Evolutionary conservation across 2,113 vertebrate genomes (phyloP).

Genomic region (Monarcha castaneiventris): DNA sequence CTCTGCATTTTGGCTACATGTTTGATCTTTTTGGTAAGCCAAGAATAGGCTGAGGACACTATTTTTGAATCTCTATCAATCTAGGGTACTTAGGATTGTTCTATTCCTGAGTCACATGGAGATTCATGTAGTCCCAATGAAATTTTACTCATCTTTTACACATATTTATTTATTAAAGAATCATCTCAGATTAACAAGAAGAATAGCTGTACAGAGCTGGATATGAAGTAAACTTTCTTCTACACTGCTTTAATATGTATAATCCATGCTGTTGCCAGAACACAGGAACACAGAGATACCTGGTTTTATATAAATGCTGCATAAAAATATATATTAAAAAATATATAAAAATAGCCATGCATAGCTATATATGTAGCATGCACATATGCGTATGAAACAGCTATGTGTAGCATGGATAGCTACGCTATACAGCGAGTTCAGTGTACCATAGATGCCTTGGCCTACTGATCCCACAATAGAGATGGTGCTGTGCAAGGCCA

Average conservation of each 20-base stretch:
- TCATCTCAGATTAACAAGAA: not conserved
- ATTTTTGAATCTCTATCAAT: not conserved
- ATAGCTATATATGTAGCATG: not conserved
- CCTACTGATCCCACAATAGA: not conserved
- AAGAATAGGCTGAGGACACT: not conserved
- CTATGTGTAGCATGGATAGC: not conserved
- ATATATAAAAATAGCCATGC: not conserved
- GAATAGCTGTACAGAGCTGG: not conserved
- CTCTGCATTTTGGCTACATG: not conserved
- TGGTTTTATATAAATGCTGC: not conserved
- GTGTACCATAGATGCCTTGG: not conserved
- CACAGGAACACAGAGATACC: not conserved
- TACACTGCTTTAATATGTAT: not conserved
- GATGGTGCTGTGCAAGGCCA: not conserved
- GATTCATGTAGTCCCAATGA: not conserved
- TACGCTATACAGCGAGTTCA: not conserved
- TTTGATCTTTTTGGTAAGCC: not conserved
- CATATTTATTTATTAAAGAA: not conserved
- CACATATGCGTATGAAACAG: not conserved
- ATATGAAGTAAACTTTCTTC: not conserved
- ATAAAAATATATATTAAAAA: not conserved
- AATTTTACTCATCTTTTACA: not conserved
- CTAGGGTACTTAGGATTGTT: not conserved
- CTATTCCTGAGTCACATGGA: not conserved
- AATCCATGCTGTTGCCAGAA: not conserved